Percentiles rank a stretch among this genome's conserved stretches.
Evolutionary conservation across 2,797 vertebrate genomes (phyloP).

Genomic region (Phyllotis vaccarum): DNA sequence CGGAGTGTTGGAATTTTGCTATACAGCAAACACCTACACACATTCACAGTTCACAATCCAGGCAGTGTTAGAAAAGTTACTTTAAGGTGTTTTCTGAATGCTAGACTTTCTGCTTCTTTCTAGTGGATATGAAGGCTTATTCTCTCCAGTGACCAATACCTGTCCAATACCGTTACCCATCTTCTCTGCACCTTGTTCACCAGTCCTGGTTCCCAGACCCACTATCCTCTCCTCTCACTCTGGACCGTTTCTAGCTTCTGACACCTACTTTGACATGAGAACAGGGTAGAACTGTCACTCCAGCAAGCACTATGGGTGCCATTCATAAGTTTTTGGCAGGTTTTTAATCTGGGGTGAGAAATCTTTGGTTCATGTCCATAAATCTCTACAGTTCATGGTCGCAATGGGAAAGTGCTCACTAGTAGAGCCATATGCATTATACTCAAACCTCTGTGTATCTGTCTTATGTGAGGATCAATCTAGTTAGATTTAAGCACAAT

Average conservation of each 20-base stretch:
- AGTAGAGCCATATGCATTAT: not conserved
- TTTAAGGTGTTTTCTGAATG: conserved; percentile 7
- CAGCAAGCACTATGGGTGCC: not conserved
- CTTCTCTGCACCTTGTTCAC: not conserved
- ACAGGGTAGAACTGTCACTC: not conserved
- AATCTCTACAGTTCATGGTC: conserved; percentile 29
- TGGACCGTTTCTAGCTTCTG: not conserved
- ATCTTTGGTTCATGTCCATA: conserved; percentile 46
- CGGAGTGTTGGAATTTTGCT: conserved; percentile 58
- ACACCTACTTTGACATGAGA: not conserved
- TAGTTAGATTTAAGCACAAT: conserved; percentile 46
- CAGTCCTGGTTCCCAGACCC: not conserved
- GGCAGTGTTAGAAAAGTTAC: conserved; percentile 53
- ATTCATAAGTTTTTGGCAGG: not conserved
- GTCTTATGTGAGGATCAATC: conserved; percentile 38
- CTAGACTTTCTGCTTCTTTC: conserved; percentile 45
- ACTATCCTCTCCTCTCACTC: not conserved
- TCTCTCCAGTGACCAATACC: not conserved
- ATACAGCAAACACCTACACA: not conserved
- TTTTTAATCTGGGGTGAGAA: conserved; percentile 49
- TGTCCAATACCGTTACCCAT: not conserved
- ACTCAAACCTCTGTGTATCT: not conserved
- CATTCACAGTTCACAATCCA: not conserved
- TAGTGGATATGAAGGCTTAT: not conserved
- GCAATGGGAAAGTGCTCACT: conserved; percentile 16